phyloP scores from a whole-genome alignment of 35 echinoderm and acorn worm genomes.

The Anneissia japonica region DNA sequence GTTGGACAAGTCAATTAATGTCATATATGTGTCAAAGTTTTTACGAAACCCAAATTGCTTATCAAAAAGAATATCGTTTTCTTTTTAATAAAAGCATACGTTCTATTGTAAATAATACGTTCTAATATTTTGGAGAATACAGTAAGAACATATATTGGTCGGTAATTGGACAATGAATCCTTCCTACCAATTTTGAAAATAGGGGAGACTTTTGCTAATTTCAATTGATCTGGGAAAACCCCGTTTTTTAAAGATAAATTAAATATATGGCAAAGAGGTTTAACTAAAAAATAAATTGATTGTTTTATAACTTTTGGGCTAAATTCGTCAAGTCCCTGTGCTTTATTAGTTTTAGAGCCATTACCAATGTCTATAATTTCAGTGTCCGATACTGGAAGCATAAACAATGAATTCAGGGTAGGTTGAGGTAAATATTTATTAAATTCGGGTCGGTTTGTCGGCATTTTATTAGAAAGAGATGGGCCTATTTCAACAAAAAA shows the following conservation, averaged over 20 bases:
- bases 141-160: constrained; percentile 41
- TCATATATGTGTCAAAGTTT: constrained; percentile 7
- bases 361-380: constrained; percentile 32
- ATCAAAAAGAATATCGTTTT: constrained; percentile 21
- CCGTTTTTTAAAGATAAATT: constrained; percentile 36
- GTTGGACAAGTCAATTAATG: constrained; percentile 24
- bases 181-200: constrained; percentile 29
- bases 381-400: background rate
- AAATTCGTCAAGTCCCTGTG: background rate
- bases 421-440: background rate
- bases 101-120: constrained; percentile 18
- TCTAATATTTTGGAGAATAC: constrained; percentile 50
- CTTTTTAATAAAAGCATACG: constrained; percentile 13
- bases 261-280: constrained; percentile 40
- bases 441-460: background rate
- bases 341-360: constrained; percentile 11
- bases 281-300: background rate
- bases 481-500: background rate
- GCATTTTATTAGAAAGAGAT: background rate
- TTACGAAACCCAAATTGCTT: constrained; percentile 39
- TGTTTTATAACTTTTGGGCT: constrained; percentile 22
- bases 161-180: constrained; percentile 15
- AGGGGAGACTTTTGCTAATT: constrained; percentile 40
- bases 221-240: constrained; percentile 42
- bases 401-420: constrained; percentile 16